Base-by-base conservation (phyloP, 2,113 vertebrate species). In the Phyllopteryx taeniolatus region DNA sequence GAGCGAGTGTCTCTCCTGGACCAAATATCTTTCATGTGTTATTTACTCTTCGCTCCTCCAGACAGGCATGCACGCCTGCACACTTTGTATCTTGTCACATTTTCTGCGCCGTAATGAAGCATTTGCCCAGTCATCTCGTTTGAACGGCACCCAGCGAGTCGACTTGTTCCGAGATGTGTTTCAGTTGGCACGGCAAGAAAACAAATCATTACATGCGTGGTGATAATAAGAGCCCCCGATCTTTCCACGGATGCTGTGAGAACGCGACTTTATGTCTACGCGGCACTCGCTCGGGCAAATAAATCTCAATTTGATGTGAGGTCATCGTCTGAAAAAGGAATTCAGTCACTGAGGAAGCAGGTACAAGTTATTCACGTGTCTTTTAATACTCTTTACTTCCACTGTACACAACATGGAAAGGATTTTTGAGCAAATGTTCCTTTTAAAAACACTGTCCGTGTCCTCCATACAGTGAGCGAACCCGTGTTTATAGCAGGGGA, bases 11-110 rank as follows among this genome's bases (percentile, higher is more conserved):
- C 39, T 22, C 42, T 56, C n/a, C 20, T 22, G 20, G 14, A 20
- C 42, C 63, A 65, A 8, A 66, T n/a, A 66, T 66, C 64, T 66
- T 66, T 66, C 42, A 47, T 66, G 44, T 47, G 64, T 66, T 66
- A 66, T 47, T 66, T 66, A 43, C 19, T 42, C 19, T 5, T 39
- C 35, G 35, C 35, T 39, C 6, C 35, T 39, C 14, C 15, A 8
- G 22, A n/a, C 12, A 31, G 10, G 27, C 54, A 57, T 8, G 13
- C 56, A 22, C 56, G n/a, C 56, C 35, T 39, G 6, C 35, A 39
- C 35, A 20, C 20, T 54, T 54, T n/a, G 51, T 20, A 22, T 22
- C 57, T 60, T 14, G 12, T 31, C 59, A 13, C 31, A 9, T 35
- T 39, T 61, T 35, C 22, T 53, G 15, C 49, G 19, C 3, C 27